phyloP scores from a whole-genome alignment of 2,797 vertebrate species.

The Simalia tracyae region DNA sequence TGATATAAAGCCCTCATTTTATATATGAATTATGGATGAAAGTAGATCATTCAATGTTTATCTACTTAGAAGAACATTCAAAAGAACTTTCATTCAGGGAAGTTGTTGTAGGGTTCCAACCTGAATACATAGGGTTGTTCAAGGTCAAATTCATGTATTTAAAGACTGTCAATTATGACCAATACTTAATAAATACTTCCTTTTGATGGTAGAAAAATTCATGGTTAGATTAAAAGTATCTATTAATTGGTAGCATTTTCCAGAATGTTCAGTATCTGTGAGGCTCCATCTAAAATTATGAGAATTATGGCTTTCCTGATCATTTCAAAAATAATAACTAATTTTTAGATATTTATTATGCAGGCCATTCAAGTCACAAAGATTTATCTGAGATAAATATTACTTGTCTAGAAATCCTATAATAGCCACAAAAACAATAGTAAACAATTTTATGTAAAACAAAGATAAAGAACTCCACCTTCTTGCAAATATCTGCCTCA shows the following conservation, averaged over 20 bases:
- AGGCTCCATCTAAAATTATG: background rate
- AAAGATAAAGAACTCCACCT: background rate
- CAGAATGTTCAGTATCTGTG: background rate
- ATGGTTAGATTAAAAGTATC: background rate
- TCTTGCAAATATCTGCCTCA: too few species aligned
- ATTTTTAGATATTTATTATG: background rate
- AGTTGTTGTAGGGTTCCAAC: background rate
- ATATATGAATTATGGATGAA: background rate
- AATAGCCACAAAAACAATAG: background rate
- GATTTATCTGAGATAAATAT: constrained; percentile 17
- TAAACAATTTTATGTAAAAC: background rate
- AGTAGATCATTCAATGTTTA: background rate
- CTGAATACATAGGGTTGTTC: background rate
- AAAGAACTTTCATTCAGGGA: background rate
- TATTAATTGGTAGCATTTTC: background rate
- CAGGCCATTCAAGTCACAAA: background rate
- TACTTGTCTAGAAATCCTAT: background rate
- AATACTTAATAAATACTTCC: background rate
- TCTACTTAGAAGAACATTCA: background rate
- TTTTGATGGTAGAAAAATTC: background rate
- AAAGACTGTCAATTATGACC: background rate
- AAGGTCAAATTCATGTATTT: background rate
- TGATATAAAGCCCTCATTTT: too few species aligned
- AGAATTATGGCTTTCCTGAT: background rate
- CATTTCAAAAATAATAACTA: background rate